Conservation (phyloP, 1,140 invertebrate species). For the Caenorhabditis brenneri region DNA sequence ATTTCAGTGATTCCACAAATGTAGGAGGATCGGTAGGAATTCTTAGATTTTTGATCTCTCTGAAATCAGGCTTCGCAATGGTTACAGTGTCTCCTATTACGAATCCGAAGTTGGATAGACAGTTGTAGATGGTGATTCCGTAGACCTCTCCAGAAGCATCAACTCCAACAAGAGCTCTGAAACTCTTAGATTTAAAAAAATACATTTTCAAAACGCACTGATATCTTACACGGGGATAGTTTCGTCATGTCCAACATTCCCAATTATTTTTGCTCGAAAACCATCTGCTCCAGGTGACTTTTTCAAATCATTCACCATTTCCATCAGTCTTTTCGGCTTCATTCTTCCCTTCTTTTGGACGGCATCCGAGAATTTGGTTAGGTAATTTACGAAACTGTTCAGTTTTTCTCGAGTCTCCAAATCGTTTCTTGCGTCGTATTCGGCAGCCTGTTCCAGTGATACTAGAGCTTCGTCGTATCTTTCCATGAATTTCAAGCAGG, state of each 20-base stretch:
- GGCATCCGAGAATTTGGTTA: background rate
- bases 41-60: background rate
- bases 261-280: slow-evolving; percentile 4
- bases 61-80: slow-evolving; percentile 5
- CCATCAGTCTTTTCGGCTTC: background rate
- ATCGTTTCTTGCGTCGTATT: background rate
- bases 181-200: background rate
- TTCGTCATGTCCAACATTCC: background rate
- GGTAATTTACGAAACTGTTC: background rate
- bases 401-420: background rate
- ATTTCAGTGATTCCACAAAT: background rate
- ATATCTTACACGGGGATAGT: background rate
- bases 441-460: background rate
- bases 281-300: background rate
- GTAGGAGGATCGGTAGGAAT: background rate
- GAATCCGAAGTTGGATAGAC: slow-evolving; percentile 24
- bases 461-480: background rate
- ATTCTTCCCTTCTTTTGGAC: slow-evolving; percentile 2
- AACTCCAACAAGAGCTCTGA: background rate
- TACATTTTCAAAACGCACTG: background rate
- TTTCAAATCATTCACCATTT: background rate
- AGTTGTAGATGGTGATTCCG: slow-evolving; percentile 25
- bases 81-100: background rate
- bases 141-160: background rate
- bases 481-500: slow-evolving; percentile 12